Percentiles rank a stretch among this genome's conserved stretches.
phyloP scores from a whole-genome alignment of 2,888 invertebrate genomes.

The Drosophila prostipennis region DNA sequence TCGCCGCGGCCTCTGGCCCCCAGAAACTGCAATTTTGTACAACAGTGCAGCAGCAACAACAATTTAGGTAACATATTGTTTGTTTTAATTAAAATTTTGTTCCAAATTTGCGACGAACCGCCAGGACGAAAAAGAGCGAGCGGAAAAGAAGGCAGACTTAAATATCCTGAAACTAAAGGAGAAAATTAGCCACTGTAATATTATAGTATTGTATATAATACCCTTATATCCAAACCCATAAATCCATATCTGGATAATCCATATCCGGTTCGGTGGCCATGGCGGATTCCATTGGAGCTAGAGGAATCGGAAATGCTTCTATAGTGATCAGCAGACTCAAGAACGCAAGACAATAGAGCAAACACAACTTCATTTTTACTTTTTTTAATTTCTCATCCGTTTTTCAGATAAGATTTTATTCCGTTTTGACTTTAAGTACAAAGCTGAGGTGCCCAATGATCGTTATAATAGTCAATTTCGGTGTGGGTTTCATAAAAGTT shows the following conservation, averaged over 20 bases:
- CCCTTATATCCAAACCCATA: not conserved
- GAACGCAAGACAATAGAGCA: not conserved
- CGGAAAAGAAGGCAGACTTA: not conserved
- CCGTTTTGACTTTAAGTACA: not conserved
- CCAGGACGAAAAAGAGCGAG: not conserved
- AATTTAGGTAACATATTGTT: slow-evolving; percentile 49
- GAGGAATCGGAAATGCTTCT: not conserved
- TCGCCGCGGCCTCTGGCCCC: slow-evolving; percentile 20
- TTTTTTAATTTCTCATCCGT: not conserved
- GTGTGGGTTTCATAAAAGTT: no score
- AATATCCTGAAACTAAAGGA: not conserved
- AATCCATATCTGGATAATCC: slow-evolving; percentile 1
- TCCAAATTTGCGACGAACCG: slow-evolving; percentile 14
- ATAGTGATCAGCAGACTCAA: not conserved
- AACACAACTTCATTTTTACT: not conserved
- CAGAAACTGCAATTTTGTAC: slow-evolving; percentile 32
- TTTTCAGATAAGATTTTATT: not conserved
- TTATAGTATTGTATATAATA: no score
- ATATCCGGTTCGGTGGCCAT: not conserved
- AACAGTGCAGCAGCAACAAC: slow-evolving; percentile 28
- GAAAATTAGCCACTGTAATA: not conserved
- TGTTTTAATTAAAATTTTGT: slow-evolving; percentile 57
- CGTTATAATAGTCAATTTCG: no score
- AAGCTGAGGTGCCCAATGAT: no score
- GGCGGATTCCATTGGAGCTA: no score